Evolutionary conservation across 2,113 vertebrate genomes (phyloP).

Genomic region (Indri indri): DNA sequence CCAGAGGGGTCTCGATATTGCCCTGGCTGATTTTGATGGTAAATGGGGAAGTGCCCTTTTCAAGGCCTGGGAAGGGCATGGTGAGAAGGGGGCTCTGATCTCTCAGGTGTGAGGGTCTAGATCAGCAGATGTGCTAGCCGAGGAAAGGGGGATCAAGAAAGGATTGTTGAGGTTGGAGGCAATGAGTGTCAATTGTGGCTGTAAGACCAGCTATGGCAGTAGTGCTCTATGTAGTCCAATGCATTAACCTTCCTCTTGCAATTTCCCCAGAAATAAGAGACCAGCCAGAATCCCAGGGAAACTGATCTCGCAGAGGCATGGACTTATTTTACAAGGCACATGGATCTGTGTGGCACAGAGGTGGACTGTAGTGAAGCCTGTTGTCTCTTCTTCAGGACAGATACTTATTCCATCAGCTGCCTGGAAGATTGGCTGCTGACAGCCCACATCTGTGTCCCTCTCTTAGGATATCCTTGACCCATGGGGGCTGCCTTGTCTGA

Average conservation of each 20-base stretch:
- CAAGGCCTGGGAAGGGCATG: not conserved
- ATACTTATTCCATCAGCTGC: not conserved
- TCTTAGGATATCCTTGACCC: not conserved
- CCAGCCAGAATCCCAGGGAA: not conserved
- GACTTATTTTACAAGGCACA: not conserved
- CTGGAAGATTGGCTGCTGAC: not conserved
- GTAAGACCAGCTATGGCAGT: not conserved
- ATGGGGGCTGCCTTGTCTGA: not conserved
- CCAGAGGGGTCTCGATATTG: not conserved
- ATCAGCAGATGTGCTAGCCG: not conserved
- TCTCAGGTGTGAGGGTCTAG: not conserved
- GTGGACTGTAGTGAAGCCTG: not conserved
- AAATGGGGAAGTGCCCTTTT: not conserved
- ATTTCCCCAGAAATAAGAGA: not conserved
- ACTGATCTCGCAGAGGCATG: not conserved
- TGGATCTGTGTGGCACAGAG: not conserved
- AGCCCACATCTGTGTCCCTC: not conserved
- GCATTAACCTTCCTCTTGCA: not conserved
- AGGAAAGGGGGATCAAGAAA: not conserved
- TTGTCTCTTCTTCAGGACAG: not conserved
- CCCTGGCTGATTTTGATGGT: not conserved
- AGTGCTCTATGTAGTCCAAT: not conserved
- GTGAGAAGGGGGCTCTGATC: not conserved
- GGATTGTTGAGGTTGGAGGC: not conserved
- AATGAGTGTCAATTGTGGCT: not conserved